Conservation (phyloP, 2,797 vertebrate genomes). For the Xerus rutilus region DNA sequence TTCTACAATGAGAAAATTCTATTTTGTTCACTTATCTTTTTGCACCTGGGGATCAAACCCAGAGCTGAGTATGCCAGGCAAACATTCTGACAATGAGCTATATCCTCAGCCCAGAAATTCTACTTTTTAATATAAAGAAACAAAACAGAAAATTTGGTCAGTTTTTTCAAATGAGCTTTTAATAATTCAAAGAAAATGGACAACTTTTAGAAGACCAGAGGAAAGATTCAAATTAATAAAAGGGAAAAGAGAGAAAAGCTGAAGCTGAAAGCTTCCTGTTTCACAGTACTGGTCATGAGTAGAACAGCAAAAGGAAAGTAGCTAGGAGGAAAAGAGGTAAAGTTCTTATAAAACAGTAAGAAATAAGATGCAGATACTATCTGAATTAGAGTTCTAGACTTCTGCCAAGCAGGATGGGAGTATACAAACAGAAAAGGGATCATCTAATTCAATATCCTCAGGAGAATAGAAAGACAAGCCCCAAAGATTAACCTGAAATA, state of each 20-base stretch:
- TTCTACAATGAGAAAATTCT: no score
- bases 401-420: background rate
- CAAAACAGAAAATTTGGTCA: background rate
- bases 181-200: slow-evolving; percentile 33
- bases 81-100: no score
- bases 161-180: background rate
- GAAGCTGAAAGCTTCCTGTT: background rate
- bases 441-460: background rate
- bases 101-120: background rate
- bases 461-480: background rate
- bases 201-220: background rate
- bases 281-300: background rate
- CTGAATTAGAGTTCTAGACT: background rate
- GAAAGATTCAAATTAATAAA: background rate
- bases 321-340: background rate
- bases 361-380: background rate
- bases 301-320: background rate
- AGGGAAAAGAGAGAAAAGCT: background rate
- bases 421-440: background rate
- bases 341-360: background rate
- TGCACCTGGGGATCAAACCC: no score
- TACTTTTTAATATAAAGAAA: background rate
- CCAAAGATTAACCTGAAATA: background rate
- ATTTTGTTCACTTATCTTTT: no score
- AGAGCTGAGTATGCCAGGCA: no score